These are phyloP conservation scores for Telenomus remus DNA, from an alignment of 1,140 invertebrate species.

Conservation along the genomic window DNA sequence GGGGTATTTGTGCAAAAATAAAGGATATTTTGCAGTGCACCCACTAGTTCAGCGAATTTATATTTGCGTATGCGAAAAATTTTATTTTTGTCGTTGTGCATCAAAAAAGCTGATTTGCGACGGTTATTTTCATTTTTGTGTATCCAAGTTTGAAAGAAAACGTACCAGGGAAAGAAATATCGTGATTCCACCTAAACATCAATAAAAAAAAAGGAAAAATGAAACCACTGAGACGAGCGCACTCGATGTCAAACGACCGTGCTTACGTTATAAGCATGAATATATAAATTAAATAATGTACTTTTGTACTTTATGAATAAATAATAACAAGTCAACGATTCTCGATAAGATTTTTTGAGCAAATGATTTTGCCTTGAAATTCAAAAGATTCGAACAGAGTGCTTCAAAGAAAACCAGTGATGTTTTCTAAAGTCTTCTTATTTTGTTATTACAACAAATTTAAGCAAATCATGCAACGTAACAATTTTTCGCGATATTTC, in stretches of 20 bases:
- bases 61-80: background rate
- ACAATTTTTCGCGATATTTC: too few relatives aligned
- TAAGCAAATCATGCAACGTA: too few relatives aligned
- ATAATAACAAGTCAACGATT: background rate
- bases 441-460: too few relatives aligned
- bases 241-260: constrained; percentile 25
- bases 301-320: constrained; percentile 16
- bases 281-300: constrained; percentile 18
- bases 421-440: too few relatives aligned
- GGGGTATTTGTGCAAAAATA: too few relatives aligned
- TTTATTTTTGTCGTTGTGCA: constrained; percentile 12
- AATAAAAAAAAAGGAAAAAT: constrained; percentile 23
- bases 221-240: constrained; percentile 15
- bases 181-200: constrained; percentile 22
- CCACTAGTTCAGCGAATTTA: background rate
- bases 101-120: constrained; percentile 21
- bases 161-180: constrained; percentile 33
- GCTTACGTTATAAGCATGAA: constrained; percentile 11
- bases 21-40: too few relatives aligned
- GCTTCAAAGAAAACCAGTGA: too few relatives aligned
- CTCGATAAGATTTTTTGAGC: too few relatives aligned
- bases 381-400: too few relatives aligned
- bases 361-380: too few relatives aligned
- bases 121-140: constrained; percentile 36
- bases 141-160: constrained; percentile 36